These are phyloP conservation scores for Netelia virgata DNA, from an alignment of 2,888 invertebrate genomes.

Conservation along the genomic window DNA sequence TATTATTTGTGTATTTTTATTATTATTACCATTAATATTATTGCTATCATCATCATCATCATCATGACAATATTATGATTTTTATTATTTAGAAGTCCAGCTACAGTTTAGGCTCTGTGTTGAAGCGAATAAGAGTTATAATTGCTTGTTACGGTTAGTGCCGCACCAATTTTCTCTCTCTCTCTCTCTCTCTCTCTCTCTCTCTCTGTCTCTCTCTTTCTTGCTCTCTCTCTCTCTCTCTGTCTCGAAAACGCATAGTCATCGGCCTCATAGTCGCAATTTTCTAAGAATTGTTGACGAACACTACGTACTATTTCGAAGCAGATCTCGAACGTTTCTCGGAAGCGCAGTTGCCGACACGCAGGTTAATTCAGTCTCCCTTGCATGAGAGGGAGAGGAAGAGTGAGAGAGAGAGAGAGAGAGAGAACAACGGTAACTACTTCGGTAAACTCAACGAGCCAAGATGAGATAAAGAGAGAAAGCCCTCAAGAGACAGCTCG, in stretches of 20 bases:
- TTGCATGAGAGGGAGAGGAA: constrained; percentile 52
- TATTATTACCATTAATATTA: too few relatives aligned
- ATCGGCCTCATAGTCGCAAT: constrained; percentile 67
- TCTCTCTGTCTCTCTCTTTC: neutral
- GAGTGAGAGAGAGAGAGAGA: constrained; percentile 6
- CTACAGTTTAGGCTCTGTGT: too few relatives aligned
- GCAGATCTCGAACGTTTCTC: constrained; percentile 69
- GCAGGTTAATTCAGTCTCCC: constrained; percentile 71
- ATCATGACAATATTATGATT: neutral
- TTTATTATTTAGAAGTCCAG: neutral
- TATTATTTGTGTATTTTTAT: too few relatives aligned
- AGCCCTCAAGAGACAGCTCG: constrained; percentile 8
- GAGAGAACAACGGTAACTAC: constrained; percentile 69
- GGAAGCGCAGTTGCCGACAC: constrained; percentile 67
- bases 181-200: neutral
- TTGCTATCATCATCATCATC: neutral
- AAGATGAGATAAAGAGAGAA: constrained; percentile 19
- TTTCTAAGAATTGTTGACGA: constrained; percentile 70
- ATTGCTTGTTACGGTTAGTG: too few relatives aligned
- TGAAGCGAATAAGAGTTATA: too few relatives aligned
- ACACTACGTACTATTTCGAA: constrained; percentile 70
- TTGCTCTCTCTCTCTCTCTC: constrained; percentile 6
- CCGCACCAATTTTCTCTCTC: neutral
- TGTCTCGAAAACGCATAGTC: constrained; percentile 43
- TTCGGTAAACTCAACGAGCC: constrained; percentile 54